Evolutionary conservation across 2,113 vertebrate species (phyloP), one percentile per base, ranked within the genome.

Genomic region (Athene cunicularia): DNA sequence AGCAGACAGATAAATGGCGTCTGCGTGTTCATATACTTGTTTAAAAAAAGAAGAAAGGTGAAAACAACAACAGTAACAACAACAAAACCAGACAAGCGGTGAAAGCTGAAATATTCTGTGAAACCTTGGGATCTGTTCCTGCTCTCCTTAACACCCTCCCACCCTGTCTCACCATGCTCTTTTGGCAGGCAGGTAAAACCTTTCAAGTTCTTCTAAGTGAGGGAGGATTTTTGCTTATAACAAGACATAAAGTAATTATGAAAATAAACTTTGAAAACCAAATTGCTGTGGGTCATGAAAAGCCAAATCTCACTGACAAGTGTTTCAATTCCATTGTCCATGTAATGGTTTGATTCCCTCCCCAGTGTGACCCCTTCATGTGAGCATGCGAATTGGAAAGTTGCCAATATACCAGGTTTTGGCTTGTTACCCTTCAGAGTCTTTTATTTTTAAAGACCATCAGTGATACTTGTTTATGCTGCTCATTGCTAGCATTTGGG

Each of bases 391-490:
- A 59, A 91, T 4, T 89, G 91, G 67, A 77, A 84, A 67, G 55
- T 85, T 92, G 90, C 91, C 76, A 91, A 26, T 67, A 20, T 49
- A 89, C 60, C 86, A 94, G 41, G 35, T 96, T 87, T 91, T 80
- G 76, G 76, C 89, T 96, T 26, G 8, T 91, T 96, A 95, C 91
- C 13, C 14, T 95, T 97, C 90, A 96, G 92, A 95, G 90, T 73
- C 72, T 80, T 94, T 93, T 70, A 22, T 96, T 96, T 97, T 97
- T 96, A 93, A 97, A 95, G 89, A 96, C 96, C 73, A 95, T 89
- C 85, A 89, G 2, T 82, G 90, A 85, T 92, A 87, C 49, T 95
- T 95, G 84, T 82, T 96, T 81, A 92, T 86, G 72, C 91, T 96
- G 88, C 76, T 96, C 80, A 63, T 6, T 76, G 81, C 91, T 89